Conservation (phyloP, 2,113 vertebrate species). For the Channa maculata region DNA sequence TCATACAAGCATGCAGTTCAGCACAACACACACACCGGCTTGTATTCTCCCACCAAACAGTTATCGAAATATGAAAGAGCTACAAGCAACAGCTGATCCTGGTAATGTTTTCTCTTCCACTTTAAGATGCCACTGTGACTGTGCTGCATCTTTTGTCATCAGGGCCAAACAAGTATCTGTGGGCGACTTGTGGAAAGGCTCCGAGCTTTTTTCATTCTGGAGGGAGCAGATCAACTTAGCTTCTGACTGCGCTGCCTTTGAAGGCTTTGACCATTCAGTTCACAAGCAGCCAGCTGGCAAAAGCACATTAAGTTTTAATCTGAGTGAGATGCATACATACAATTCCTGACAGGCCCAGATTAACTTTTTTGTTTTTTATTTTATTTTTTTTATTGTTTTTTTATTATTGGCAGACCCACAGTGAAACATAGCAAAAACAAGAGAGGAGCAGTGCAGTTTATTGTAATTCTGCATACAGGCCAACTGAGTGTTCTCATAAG, state of each 20-base stretch:
- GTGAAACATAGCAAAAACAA: conserved; percentile 20
- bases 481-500: conserved; percentile 5
- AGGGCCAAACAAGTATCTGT: conserved; percentile 1
- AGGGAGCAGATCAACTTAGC: conserved; percentile 27
- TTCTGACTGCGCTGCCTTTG: conserved; percentile 15
- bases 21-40: background rate
- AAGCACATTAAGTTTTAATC: conserved; percentile 59
- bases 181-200: background rate
- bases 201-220: conserved; percentile 11
- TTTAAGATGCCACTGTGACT: background rate
- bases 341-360: conserved; percentile 29
- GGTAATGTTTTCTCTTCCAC: background rate
- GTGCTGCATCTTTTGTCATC: background rate
- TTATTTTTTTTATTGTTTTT: background rate
- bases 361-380: too few species aligned
- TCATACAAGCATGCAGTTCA: background rate
- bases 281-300: conserved; percentile 29
- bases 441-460: background rate
- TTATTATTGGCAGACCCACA: conserved; percentile 9
- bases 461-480: background rate
- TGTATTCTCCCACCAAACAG: background rate
- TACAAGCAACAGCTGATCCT: conserved; percentile 7
- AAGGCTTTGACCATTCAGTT: conserved; percentile 13
- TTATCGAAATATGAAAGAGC: conserved; percentile 2
- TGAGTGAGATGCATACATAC: conserved; percentile 41